A percentile compares a stretch with the other conserved stretches of the same genome.
Conservation (phyloP, 2,888 invertebrate species). For the Cataglyphis altisquamis region DNA sequence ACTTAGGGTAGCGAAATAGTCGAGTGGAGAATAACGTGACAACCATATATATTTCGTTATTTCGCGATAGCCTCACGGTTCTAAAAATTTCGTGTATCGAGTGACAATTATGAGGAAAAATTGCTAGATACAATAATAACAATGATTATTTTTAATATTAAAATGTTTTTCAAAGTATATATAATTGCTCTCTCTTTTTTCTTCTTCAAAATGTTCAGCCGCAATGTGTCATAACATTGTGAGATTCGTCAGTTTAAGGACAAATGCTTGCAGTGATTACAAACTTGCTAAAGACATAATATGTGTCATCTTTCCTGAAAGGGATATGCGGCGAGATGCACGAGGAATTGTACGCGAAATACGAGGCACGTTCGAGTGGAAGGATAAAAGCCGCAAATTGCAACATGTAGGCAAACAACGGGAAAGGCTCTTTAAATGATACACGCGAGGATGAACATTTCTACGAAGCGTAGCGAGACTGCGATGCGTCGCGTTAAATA, state of each 20-base stretch:
- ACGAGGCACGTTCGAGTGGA: background rate
- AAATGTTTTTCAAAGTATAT: background rate
- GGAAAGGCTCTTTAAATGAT: background rate
- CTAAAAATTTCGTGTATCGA: conserved; percentile 35
- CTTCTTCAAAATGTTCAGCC: background rate
- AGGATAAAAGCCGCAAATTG: conserved; percentile 28
- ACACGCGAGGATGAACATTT: conserved; percentile 8
- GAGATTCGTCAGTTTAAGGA: background rate
- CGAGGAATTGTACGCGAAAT: conserved; percentile 7
- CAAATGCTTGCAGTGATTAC: background rate
- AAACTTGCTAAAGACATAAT: conserved; percentile 1
- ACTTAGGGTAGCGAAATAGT: conserved; percentile 36
- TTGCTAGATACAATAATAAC: background rate
- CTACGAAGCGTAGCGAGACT: background rate
- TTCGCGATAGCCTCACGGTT: conserved; percentile 33
- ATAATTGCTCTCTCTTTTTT: background rate
- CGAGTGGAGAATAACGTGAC: conserved; percentile 57
- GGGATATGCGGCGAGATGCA: background rate
- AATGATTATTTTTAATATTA: conserved; percentile 3
- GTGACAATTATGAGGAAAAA: background rate
- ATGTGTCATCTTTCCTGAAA: background rate
- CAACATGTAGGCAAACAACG: background rate
- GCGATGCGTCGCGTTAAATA: background rate
- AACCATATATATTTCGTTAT: conserved; percentile 54
- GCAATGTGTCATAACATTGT: conserved; percentile 3